Conservation (phyloP, 1,140 invertebrate species). For the Drosophila tani region DNA sequence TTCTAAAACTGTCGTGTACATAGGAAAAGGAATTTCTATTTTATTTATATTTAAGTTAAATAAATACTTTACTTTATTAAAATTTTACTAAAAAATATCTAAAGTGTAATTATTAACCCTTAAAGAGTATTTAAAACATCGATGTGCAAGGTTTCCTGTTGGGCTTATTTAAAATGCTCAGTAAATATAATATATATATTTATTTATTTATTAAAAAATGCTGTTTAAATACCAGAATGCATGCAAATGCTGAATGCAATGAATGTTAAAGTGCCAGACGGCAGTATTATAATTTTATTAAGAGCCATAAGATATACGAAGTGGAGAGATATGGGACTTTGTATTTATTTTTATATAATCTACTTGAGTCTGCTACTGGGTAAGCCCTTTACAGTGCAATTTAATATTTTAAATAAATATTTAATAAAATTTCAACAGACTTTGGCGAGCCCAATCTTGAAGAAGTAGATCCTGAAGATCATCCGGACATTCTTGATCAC, state of each 20-base stretch:
- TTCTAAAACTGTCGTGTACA: too few species aligned
- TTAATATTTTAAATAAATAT: background rate
- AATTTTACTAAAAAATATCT: background rate
- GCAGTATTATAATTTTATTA: constrained; percentile 28
- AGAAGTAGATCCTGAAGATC: background rate
- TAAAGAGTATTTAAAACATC: background rate
- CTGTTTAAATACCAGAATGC: constrained; percentile 36
- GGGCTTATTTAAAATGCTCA: background rate
- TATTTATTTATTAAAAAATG: constrained; percentile 14
- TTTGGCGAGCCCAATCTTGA: background rate
- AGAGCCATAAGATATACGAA: constrained; percentile 2
- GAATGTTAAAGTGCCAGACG: background rate
- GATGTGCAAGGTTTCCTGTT: background rate
- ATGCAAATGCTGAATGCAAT: background rate
- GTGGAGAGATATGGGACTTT: background rate
- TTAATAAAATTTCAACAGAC: background rate
- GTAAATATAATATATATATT: background rate
- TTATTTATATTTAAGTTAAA: background rate
- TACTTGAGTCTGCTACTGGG: background rate
- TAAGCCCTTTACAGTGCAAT: background rate
- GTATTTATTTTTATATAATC: background rate
- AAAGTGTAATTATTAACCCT: background rate
- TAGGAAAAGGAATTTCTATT: too few species aligned
- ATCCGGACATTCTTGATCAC: constrained; percentile 6
- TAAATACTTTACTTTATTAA: background rate